Evolutionary conservation across 2,797 vertebrate genomes (phyloP).

Genomic region (Macroramphosus scolopax): DNA sequence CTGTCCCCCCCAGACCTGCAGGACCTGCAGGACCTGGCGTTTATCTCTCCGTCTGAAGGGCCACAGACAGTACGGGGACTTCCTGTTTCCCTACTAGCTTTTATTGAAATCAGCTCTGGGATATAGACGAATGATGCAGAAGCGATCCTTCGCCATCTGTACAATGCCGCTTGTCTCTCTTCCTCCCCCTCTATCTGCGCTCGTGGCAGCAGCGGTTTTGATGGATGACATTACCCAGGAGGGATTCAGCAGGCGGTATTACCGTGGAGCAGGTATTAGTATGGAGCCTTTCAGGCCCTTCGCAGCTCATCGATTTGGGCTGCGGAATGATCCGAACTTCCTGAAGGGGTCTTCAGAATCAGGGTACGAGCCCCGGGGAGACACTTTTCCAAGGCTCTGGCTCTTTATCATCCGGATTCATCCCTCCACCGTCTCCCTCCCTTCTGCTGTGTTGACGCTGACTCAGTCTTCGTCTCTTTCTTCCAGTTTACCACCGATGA

Average conservation of each 20-base stretch:
- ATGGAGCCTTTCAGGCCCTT: slow-evolving; percentile 54
- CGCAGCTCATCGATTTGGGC: slow-evolving; percentile 64
- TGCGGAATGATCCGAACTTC: slow-evolving; percentile 59
- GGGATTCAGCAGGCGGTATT: slow-evolving; percentile 59
- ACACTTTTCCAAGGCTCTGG: slow-evolving; percentile 35
- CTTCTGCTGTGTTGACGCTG: slow-evolving; percentile 7
- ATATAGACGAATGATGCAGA: slow-evolving; percentile 31
- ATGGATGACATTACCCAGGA: slow-evolving; percentile 71
- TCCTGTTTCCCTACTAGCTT: slow-evolving; percentile 56
- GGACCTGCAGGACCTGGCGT: slow-evolving; percentile 53
- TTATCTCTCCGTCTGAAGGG: slow-evolving; percentile 68
- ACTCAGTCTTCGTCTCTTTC: slow-evolving; percentile 1
- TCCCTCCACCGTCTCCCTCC: too few relatives aligned
- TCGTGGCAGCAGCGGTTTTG: slow-evolving; percentile 53
- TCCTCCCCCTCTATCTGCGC: slow-evolving; percentile 30
- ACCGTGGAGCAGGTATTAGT: slow-evolving; percentile 60
- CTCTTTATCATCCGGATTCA: slow-evolving; percentile 63
- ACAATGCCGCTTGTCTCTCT: slow-evolving; percentile 21
- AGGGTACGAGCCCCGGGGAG: slow-evolving; percentile 55
- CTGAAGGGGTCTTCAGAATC: slow-evolving; percentile 53
- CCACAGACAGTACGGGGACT: slow-evolving; percentile 42
- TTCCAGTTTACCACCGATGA: slow-evolving; percentile 5
- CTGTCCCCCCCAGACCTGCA: slow-evolving; percentile 36
- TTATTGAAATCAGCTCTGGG: slow-evolving; percentile 70
- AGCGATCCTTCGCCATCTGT: slow-evolving; percentile 37